Evolutionary conservation across 2,113 vertebrate genomes (phyloP).

Genomic region (Tetrax tetrax): DNA sequence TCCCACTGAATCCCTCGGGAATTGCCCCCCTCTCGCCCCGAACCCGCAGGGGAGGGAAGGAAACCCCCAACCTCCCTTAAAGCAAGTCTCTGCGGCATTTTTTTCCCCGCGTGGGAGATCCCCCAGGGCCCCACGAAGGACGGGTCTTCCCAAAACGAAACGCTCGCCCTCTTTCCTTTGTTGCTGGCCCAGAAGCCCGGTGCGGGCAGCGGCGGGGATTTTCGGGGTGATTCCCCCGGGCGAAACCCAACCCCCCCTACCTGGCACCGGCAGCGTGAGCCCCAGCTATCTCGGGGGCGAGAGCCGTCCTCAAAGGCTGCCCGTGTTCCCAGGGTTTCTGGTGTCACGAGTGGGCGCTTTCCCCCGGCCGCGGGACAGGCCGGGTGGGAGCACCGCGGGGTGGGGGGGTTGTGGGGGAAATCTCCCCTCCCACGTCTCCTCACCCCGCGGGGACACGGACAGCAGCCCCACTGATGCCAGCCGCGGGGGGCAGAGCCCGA

Average conservation of each 20-base stretch:
- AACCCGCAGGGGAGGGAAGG: accelerated
- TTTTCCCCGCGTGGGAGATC: neutral
- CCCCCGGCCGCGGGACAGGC: neutral
- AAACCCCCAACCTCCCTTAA: neutral
- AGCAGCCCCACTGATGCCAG: neutral
- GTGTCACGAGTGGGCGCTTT: neutral
- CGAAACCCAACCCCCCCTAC: neutral
- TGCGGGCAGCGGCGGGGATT: neutral
- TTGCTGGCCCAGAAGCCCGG: neutral
- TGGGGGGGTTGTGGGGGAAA: too few species aligned
- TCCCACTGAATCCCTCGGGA: neutral
- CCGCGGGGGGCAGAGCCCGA: neutral
- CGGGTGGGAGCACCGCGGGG: neutral
- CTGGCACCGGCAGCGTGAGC: neutral
- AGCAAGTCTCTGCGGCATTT: neutral
- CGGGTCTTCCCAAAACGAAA: neutral
- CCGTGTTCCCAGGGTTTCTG: neutral
- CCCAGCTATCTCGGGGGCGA: too few species aligned
- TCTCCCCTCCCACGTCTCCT: too few species aligned
- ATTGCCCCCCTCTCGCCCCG: too few species aligned
- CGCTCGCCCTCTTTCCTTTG: too few species aligned
- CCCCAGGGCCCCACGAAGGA: neutral
- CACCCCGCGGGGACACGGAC: too few species aligned
- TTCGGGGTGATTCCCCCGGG: neutral
- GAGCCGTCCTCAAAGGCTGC: neutral